These are phyloP conservation scores for Lepidostoma basale DNA, from an alignment of 1,140 invertebrate genomes.

Conservation along the genomic window DNA sequence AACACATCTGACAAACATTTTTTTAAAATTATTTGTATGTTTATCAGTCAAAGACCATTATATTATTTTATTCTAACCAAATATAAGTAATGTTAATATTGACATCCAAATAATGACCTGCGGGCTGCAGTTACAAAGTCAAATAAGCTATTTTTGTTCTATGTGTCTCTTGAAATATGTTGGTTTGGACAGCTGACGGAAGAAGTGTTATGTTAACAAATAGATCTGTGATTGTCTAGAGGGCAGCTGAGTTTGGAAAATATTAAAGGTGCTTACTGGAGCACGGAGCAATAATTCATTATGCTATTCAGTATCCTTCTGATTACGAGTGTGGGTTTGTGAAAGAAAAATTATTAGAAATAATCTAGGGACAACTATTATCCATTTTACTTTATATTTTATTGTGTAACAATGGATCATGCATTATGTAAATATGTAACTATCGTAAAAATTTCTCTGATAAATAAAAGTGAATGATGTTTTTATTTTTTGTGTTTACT, in stretches of 20 bases:
- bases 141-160: not conserved
- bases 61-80: constrained; percentile 22
- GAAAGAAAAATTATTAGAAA: constrained; percentile 42
- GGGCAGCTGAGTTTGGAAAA: constrained; percentile 31
- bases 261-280: constrained; percentile 34
- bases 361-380: constrained; percentile 44
- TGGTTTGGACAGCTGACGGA: not conserved
- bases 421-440: constrained; percentile 47
- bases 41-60: constrained; percentile 18
- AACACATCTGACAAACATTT: not conserved
- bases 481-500: constrained; percentile 35
- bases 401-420: constrained; percentile 42
- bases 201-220: constrained; percentile 23
- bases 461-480: constrained; percentile 47
- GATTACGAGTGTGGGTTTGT: constrained; percentile 43
- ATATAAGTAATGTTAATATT: constrained; percentile 11
- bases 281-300: constrained; percentile 30
- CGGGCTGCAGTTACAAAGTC: constrained; percentile 7
- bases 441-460: constrained; percentile 45
- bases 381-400: constrained; percentile 46
- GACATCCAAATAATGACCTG: constrained; percentile 20
- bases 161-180: not conserved
- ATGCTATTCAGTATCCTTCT: constrained; percentile 40
- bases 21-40: constrained; percentile 17
- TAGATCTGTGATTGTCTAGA: constrained; percentile 46